Percentiles rank a stretch among this genome's conserved stretches.
phyloP scores from a whole-genome alignment of 35 echinoderm and acorn worm genomes.

The Holothuria glaberrima region DNA sequence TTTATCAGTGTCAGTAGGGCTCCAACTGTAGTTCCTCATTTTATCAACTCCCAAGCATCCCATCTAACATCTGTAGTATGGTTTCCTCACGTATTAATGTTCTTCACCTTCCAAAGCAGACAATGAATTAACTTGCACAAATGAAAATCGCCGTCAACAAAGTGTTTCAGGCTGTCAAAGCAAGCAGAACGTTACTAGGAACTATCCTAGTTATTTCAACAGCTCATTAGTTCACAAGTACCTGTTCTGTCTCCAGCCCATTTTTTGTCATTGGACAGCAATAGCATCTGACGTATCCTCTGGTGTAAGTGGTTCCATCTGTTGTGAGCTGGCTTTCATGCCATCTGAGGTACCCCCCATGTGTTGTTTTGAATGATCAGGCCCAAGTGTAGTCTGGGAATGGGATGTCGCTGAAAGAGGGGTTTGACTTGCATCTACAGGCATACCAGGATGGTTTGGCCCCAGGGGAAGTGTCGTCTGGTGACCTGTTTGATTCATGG shows the following conservation, averaged over 20 bases:
- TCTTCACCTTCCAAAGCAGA: too few relatives aligned
- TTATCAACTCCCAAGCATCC: too few relatives aligned
- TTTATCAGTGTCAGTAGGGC: too few relatives aligned
- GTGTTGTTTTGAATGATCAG: constrained; percentile 34
- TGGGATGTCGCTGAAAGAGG: constrained; percentile 56
- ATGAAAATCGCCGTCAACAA: too few relatives aligned
- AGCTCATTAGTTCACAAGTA: constrained; percentile 27
- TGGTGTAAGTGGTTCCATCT: constrained; percentile 79
- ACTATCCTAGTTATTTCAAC: background rate
- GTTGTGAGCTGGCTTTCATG: constrained; percentile 31
- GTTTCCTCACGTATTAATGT: too few relatives aligned
- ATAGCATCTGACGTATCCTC: constrained; percentile 70
- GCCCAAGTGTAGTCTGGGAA: constrained; percentile 53
- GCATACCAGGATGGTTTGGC: constrained; percentile 42
- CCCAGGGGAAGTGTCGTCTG: constrained; percentile 74
- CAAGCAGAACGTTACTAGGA: too few relatives aligned
- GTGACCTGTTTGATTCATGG: constrained; percentile 59
- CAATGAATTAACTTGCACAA: too few relatives aligned
- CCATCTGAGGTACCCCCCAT: constrained; percentile 21
- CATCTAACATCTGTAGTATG: too few relatives aligned
- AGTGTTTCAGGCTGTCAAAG: too few relatives aligned
- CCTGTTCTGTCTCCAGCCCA: constrained; percentile 2
- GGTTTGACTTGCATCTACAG: constrained; percentile 68
- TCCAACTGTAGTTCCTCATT: too few relatives aligned
- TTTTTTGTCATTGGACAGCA: constrained; percentile 77